Evolutionary conservation across 2,113 vertebrate genomes (phyloP).

Genomic region (Gallinago undulata): DNA sequence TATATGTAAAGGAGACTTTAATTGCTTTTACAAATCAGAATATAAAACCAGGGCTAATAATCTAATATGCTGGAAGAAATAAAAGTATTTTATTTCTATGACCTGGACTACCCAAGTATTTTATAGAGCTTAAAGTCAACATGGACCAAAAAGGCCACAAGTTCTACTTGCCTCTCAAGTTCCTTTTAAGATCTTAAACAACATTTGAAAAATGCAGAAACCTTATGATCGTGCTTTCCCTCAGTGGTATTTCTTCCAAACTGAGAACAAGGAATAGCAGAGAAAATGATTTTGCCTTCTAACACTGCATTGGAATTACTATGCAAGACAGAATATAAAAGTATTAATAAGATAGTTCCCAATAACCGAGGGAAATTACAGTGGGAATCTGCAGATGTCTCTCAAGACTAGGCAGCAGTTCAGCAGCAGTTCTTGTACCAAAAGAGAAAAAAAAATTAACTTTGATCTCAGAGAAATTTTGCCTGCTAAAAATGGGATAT

Average conservation of each 20-base stretch:
- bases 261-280: neutral
- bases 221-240: neutral
- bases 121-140: neutral
- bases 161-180: neutral
- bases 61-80: neutral
- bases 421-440: neutral
- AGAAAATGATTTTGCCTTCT: neutral
- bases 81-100: neutral
- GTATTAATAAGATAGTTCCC: neutral
- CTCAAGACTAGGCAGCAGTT: neutral
- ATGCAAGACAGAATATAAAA: neutral
- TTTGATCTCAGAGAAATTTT: conserved; percentile 21
- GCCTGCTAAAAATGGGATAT: neutral
- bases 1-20: neutral
- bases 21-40: neutral
- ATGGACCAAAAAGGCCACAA: neutral
- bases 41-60: neutral
- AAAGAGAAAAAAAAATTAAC: neutral
- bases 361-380: neutral
- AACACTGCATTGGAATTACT: neutral
- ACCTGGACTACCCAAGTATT: neutral
- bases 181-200: neutral
- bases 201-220: neutral
- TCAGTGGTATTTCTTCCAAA: neutral
- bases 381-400: neutral